Evolutionary conservation across 2,888 invertebrate genomes (phyloP), one percentile per base, ranked within the genome.

Genomic region (Emmelina monodactyla): DNA sequence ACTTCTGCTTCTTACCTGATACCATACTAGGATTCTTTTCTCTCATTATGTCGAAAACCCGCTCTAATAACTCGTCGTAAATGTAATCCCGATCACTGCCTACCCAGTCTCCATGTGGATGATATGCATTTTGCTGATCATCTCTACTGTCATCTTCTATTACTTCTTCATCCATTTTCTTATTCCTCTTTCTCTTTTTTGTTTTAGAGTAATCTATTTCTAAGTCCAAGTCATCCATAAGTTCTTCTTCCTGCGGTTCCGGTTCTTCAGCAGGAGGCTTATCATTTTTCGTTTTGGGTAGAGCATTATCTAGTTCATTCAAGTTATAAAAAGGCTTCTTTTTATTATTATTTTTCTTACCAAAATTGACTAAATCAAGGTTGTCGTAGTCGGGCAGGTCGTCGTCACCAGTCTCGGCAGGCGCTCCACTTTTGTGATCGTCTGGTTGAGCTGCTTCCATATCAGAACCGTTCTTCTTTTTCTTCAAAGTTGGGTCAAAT

Each of bases 1-100:
- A 97, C 68, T 96, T 95, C 55, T 96, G 96, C 79, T 98, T 99
- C 62, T 98, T 97, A 14, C 98, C 99, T 19, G 96, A 93, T 13
- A 96, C 95, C 93, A 99, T 95, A 60, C 98, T 97, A 0, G 99
- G 99, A 78, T 99, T 99, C 76, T 98, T 98, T 63, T 98, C 97
- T 35, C 94, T 83, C 90, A 99, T 98, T 45, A 98, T 97, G 66
- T 96, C 95, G 66, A 98, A 99, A 31, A 98, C 98, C 53, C 98
- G 86, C 51, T 91, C 91, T 22, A 99, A 82, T 34, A 99, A 82
- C 81, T 99, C 97, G 60, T 99, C 98, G 59, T 99, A 99, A 1
- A 97, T 96, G 71, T 99, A 99, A 75, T 99, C 98, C 46, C 92
- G 86, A 61, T 93, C 93, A 14, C 90, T 91, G 34, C 89, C 91